Base-by-base conservation (phyloP, 2,888 invertebrate species). In the Nemapogon koenigi region DNA sequence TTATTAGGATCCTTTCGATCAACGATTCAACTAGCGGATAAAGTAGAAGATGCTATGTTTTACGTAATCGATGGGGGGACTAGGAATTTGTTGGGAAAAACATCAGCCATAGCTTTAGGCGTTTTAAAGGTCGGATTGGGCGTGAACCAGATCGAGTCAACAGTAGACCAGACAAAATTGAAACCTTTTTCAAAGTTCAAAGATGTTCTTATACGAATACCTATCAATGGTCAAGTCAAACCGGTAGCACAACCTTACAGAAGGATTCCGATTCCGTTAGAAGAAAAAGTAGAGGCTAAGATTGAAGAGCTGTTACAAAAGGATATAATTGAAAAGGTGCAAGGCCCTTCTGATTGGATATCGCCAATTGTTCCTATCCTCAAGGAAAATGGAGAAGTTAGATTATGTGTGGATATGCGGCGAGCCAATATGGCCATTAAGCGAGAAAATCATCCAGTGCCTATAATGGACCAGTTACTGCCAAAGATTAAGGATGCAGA, bases 281-380 rank as follows among this genome's bases (percentile, higher is more conserved):
- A 49, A 31, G 39, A 42, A 8, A 43, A 43, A 37, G 30, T 50
- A 16, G 37, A 49, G 11, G 35, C 41, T 13, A 45, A 46, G 33
- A 37, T 55, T 7, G 19, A 49, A 6, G 42, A 50, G 33, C 37
- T 53, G 7, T 8, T 50, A 8, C 35, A 45, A 6, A 13, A 16
- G 13, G 50, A 49, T 35, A 50, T 52, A 4, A 48, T 53, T 3
- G 52, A 54, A 41, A 39, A 41, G 40, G 52, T 52, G 8, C 40
- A 49, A n/a, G 52, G 46, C 10, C 49, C 51, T 11, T 46, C 48
- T 6, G 35, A 37, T 19, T 51, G 50, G 50, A 44, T 52, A 2
- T 51, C 49, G 11, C 49, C 51, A 2, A 39, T 58, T 3, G 54
- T 57, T 3, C 48, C 49, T n/a, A 48, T 53, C 7, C 40, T 46